phyloP scores from a whole-genome alignment of 23 tunicate species.

The Ciona savignyi region DNA sequence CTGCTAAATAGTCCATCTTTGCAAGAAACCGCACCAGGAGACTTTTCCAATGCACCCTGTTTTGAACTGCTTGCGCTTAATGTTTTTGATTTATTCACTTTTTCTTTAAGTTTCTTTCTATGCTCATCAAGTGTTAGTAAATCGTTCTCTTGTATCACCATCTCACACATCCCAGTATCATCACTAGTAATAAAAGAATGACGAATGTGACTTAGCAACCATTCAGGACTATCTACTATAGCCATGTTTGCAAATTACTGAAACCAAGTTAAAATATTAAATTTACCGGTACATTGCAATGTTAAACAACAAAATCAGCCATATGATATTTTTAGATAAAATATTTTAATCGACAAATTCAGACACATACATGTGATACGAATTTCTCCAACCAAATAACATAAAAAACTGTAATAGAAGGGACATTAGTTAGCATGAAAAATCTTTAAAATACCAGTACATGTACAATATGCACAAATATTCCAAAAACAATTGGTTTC shows the following conservation, averaged over 20 bases:
- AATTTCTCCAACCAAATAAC: too few relatives aligned
- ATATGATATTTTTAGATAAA: too few relatives aligned
- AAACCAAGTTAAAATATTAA: too few relatives aligned
- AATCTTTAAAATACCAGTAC: too few relatives aligned
- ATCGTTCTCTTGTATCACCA: constrained; percentile 78
- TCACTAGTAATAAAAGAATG: constrained; percentile 93
- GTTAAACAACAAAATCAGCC: too few relatives aligned
- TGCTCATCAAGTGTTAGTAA: constrained; percentile 55
- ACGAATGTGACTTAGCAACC: constrained; percentile 64
- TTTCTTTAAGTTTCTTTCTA: constrained; percentile 22
- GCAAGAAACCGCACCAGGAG: not conserved
- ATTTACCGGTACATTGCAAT: too few relatives aligned
- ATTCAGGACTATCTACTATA: constrained; percentile 76
- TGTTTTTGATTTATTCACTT: not conserved
- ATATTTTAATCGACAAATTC: too few relatives aligned
- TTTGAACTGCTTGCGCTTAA: not conserved
- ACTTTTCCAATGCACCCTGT: not conserved
- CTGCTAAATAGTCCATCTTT: not conserved
- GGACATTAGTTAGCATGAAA: too few relatives aligned
- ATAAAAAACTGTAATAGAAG: too few relatives aligned
- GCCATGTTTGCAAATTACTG: constrained; percentile 38
- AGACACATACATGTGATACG: too few relatives aligned
- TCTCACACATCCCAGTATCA: constrained; percentile 96
- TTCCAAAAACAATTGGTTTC: too few relatives aligned
- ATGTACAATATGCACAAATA: too few relatives aligned